Conservation (phyloP, 2,888 invertebrate species). For the Trileptium ribeirensis region DNA sequence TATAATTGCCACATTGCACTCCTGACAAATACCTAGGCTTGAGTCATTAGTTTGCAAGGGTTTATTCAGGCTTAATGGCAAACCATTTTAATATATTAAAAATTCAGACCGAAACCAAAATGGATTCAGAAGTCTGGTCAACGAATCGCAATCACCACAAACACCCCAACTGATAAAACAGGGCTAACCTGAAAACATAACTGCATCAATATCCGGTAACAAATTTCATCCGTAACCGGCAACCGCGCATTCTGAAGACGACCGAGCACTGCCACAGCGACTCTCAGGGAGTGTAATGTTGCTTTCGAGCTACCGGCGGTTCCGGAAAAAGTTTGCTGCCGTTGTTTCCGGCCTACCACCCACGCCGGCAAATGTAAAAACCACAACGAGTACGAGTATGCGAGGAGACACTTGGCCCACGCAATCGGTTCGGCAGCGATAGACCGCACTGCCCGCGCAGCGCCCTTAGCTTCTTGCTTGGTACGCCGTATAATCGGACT, state of each 20-base stretch:
- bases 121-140: too few species aligned
- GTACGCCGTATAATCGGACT: conserved; percentile 61
- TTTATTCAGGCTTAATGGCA: too few species aligned
- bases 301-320: too few species aligned
- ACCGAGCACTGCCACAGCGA: conserved; percentile 77
- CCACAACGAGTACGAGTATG: conserved; percentile 68
- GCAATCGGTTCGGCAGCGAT: conserved; percentile 20
- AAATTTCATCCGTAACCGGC: conserved; percentile 59
- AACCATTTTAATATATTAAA: too few species aligned
- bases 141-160: too few species aligned
- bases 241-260: conserved; percentile 76
- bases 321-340: conserved; percentile 68
- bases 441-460: conserved; percentile 63
- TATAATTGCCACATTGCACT: too few species aligned
- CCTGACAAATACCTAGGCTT: too few species aligned
- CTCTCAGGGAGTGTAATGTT: too few species aligned
- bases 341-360: conserved; percentile 60
- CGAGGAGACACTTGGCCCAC: conserved; percentile 51
- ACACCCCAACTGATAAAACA: too few species aligned
- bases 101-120: too few species aligned
- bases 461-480: conserved; percentile 86
- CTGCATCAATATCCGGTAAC: conserved; percentile 97
- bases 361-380: conserved; percentile 87
- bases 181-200: conserved; percentile 67
- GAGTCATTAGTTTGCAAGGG: too few species aligned